These are phyloP conservation scores for Brachionus koreanus DNA, from an alignment of 1,140 invertebrate genomes.

Conservation along the genomic window DNA sequence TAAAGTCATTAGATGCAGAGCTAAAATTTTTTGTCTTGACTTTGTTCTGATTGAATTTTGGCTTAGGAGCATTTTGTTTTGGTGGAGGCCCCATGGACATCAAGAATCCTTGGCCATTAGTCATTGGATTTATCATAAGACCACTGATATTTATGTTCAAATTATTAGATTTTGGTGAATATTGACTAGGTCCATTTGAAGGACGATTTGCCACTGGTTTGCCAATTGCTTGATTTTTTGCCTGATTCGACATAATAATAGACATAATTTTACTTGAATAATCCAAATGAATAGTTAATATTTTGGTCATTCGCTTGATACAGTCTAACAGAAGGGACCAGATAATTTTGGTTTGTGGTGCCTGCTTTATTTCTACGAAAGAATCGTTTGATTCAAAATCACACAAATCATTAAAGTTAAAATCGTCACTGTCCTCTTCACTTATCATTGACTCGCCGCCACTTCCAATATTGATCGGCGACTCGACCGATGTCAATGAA, in stretches of 20 bases:
- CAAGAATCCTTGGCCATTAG: neutral
- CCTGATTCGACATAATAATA: neutral
- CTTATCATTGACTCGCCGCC: constrained; percentile 2
- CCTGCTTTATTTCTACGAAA: neutral
- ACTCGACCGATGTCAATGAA: neutral
- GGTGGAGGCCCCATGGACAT: neutral
- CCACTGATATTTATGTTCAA: neutral
- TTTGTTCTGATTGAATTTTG: neutral
- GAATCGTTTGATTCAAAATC: constrained; percentile 14
- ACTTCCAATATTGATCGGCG: neutral
- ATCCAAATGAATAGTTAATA: constrained; percentile 7
- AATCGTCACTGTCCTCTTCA: constrained; percentile 28
- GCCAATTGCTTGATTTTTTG: neutral
- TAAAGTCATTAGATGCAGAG: neutral
- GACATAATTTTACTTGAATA: constrained; percentile 27
- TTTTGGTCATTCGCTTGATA: neutral
- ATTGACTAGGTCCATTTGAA: neutral
- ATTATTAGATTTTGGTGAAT: neutral
- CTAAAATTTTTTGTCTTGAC: neutral
- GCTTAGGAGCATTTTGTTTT: neutral
- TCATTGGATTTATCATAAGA: neutral
- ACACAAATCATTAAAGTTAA: neutral
- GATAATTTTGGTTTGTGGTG: neutral
- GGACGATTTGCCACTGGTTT: neutral
- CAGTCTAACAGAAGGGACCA: neutral